These are phyloP conservation scores for Hypotaenidia okinawae DNA, from an alignment of 2,797 vertebrate genomes.

Conservation along the genomic window DNA sequence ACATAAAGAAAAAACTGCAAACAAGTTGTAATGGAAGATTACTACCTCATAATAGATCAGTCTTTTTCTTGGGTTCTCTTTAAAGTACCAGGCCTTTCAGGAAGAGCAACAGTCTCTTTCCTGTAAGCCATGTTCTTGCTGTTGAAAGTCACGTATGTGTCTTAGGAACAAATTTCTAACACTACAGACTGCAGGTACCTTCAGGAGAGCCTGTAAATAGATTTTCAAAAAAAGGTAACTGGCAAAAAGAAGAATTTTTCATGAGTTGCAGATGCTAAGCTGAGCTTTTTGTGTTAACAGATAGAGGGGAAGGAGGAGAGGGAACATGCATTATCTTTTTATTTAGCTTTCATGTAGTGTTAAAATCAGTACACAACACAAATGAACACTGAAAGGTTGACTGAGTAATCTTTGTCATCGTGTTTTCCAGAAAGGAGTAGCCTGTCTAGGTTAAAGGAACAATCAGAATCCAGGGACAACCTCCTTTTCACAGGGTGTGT, in stretches of 20 bases:
- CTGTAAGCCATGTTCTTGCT: neutral
- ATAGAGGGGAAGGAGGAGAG: neutral
- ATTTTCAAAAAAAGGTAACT: neutral
- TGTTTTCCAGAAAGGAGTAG: neutral
- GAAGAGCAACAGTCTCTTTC: neutral
- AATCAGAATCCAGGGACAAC: neutral
- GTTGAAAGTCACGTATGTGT: neutral
- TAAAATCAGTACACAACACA: neutral
- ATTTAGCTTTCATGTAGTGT: neutral
- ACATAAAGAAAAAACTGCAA: neutral
- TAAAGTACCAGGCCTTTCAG: neutral
- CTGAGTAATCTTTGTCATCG: neutral
- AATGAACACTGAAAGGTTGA: neutral
- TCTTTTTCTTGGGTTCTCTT: neutral
- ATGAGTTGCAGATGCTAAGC: neutral
- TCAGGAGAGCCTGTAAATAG: neutral
- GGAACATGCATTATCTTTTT: neutral
- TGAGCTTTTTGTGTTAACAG: neutral
- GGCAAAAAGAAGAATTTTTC: neutral
- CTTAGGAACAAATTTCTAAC: neutral
- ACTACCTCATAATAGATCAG: neutral
- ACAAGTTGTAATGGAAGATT: neutral
- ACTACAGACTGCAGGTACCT: neutral
- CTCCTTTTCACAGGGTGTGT: neutral
- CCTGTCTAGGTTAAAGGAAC: neutral